Base-by-base conservation (phyloP, 2,797 vertebrate species). In the Cichlasoma orientale region DNA sequence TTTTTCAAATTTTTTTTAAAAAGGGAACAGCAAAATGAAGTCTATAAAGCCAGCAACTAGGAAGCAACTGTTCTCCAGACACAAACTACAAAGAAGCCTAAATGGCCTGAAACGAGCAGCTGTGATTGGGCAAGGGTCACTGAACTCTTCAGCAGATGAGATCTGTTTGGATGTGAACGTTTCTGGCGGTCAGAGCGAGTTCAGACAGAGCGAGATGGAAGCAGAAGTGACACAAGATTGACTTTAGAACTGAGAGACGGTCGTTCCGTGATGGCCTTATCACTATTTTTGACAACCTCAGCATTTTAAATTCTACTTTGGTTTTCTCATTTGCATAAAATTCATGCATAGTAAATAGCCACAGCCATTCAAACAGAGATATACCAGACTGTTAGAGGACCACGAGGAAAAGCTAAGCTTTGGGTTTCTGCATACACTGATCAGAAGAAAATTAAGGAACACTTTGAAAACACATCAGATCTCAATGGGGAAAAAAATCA, bases 241-340 rank as follows among this genome's bases (percentile, higher is more conserved):
- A 68, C 63, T 68, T 68, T 57, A 23, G 5, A 74, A 31, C n/a
- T 25, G 16, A 72, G 57, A 83, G 75, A n/a, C 54, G 2, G 21
- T 80, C 53, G 36, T 29, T 72, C 38, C 72, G 7, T 31, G 23
- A 10, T 5, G 73, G 8, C 50, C 29, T 23, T 13, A 12, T 55
- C 58, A 44, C 29, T 13, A 7, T 54, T 54, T 52, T 72, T 54
- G 14, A 63, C 47, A 41, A 78, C 53, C 54, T 68, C 63, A 19
- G 21, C 31, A 23, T 72, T 74, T 72, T 31, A 47, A 75, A 75
- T 76, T 23, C 18, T 72, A 81, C 44, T 56, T 21, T 19, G 61
- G 57, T 19, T 77, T 68, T 56, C 31, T 4, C 7, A 7, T 56
- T 76, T 7, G 6, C 36, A 55, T 25, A 23, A n/a, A 53, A 71